Evolutionary conservation across 2,797 vertebrate species (phyloP).

Genomic region (Cynopterus sphinx): DNA sequence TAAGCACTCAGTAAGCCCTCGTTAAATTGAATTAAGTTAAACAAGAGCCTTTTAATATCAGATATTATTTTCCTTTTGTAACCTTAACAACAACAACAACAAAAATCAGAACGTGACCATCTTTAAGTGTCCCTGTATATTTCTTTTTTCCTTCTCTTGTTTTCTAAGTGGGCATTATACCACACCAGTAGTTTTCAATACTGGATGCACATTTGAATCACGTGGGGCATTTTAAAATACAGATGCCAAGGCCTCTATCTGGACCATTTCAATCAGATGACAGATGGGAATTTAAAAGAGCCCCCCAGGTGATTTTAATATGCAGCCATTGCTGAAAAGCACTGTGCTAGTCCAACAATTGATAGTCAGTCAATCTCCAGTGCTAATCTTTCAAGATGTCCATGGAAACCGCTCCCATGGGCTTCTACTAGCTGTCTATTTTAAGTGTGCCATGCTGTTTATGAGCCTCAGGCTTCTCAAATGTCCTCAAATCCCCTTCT

Average conservation of each 20-base stretch:
- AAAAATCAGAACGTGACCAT: not conserved
- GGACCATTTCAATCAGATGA: not conserved
- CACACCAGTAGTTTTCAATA: not conserved
- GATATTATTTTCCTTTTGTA: constrained; percentile 36
- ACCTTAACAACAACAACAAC: not conserved
- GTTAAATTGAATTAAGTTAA: constrained; percentile 46
- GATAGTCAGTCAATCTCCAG: not conserved
- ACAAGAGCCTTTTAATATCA: constrained; percentile 21
- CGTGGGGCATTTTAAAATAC: not conserved
- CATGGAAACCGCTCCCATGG: not conserved
- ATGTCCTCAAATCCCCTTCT: not conserved
- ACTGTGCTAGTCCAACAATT: not conserved
- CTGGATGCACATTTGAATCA: not conserved
- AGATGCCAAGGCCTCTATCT: not conserved
- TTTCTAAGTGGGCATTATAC: not conserved
- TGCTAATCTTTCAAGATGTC: not conserved
- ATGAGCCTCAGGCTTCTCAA: not conserved
- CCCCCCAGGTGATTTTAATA: not conserved
- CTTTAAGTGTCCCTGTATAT: not conserved
- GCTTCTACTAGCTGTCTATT: not conserved
- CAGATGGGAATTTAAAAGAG: not conserved
- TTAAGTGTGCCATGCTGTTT: not conserved
- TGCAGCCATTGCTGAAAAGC: not conserved
- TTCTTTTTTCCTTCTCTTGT: not conserved
- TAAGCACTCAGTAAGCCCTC: not conserved